Conservation (phyloP, 1,140 invertebrate species). For the Trissolcus basalis region DNA sequence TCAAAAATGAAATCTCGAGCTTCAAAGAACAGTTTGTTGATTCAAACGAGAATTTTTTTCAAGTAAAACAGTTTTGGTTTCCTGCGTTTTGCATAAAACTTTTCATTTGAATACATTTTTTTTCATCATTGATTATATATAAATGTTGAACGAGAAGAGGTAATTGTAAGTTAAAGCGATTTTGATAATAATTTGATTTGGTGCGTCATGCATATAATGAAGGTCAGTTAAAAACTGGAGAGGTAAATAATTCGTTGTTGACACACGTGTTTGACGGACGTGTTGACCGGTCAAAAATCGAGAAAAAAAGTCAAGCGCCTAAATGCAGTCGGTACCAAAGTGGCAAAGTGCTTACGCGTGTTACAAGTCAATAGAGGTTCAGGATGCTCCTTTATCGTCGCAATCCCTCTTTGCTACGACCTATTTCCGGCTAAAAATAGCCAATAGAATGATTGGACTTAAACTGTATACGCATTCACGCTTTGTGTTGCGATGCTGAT, state of each 20-base stretch:
- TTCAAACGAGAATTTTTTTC: too few species aligned
- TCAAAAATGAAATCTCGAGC: too few species aligned
- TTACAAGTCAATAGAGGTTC: conserved; percentile 50
- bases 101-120: too few species aligned
- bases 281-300: conserved; percentile 16
- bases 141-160: too few species aligned
- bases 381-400: conserved; percentile 63
- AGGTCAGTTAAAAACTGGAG: background rate
- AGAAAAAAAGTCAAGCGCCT: conserved; percentile 13
- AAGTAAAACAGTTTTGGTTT: too few species aligned
- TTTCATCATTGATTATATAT: too few species aligned
- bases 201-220: background rate
- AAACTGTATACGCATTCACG: conserved; percentile 53
- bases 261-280: background rate
- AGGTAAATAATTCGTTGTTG: background rate
- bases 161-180: too few species aligned
- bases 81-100: too few species aligned
- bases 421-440: conserved; percentile 76
- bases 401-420: conserved; percentile 65
- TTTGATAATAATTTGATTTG: background rate
- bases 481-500: conserved; percentile 46
- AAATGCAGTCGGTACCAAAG: conserved; percentile 38
- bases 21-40: too few species aligned
- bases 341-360: conserved; percentile 24
- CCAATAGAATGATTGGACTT: conserved; percentile 73